phyloP scores from a whole-genome alignment of 2,888 invertebrate genomes.

The Chymomyza procnemis region DNA sequence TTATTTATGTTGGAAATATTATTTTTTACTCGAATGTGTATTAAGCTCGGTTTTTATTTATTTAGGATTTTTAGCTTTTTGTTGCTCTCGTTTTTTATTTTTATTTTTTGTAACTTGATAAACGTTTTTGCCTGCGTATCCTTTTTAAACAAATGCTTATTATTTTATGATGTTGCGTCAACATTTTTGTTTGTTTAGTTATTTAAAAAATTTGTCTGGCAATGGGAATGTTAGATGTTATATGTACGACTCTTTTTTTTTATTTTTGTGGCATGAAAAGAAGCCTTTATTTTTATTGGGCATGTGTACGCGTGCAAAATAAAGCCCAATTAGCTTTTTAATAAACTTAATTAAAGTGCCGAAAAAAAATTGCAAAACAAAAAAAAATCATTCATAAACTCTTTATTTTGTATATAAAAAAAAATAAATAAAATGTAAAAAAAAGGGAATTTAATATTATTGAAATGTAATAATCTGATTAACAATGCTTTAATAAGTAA shows the following conservation, averaged over 20 bases:
- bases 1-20: not conserved
- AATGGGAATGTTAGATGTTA: not conserved
- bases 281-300: not conserved
- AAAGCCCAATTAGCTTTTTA: too few relatives aligned
- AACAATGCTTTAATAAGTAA: too few relatives aligned
- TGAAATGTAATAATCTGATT: too few relatives aligned
- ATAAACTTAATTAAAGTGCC: too few relatives aligned
- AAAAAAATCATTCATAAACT: too few relatives aligned
- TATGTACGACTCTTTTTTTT: not conserved
- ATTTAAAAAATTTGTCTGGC: not conserved
- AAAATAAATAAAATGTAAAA: too few relatives aligned
- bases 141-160: not conserved
- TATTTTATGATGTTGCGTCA: not conserved
- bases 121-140: not conserved
- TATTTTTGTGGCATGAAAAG: not conserved
- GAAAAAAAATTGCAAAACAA: too few relatives aligned
- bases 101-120: not conserved
- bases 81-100: not conserved
- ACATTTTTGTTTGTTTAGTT: not conserved
- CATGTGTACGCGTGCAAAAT: too few relatives aligned
- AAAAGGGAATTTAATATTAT: too few relatives aligned
- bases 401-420: too few relatives aligned
- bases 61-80: conserved; percentile 17
- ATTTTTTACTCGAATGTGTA: not conserved
- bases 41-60: conserved; percentile 18